A percentile compares a stretch with the other conserved stretches of the same genome.
Conservation (phyloP, 2,113 vertebrate species). For the Phalacrocorax carbo region DNA sequence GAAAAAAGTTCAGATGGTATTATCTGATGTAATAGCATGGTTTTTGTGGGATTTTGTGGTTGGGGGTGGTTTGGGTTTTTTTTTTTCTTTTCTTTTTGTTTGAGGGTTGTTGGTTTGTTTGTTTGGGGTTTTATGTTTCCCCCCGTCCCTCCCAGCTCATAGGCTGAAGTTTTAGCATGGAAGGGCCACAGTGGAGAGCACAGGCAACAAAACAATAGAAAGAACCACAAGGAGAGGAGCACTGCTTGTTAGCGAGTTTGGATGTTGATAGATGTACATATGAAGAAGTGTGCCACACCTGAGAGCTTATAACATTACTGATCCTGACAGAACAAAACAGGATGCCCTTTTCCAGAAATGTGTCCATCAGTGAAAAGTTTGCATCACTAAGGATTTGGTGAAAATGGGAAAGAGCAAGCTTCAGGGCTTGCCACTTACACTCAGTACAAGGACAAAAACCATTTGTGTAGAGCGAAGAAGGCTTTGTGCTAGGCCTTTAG, state of each 20-base stretch:
- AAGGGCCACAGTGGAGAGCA: background rate
- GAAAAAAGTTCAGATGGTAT: background rate
- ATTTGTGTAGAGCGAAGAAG: background rate
- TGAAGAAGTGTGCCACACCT: background rate
- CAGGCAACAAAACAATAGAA: background rate
- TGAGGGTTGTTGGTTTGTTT: too few species aligned
- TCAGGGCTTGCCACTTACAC: background rate
- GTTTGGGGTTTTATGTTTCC: too few species aligned
- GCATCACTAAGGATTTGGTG: background rate
- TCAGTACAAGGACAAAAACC: background rate
- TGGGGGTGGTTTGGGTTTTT: too few species aligned
- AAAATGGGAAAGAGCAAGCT: background rate
- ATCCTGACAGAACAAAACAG: background rate
- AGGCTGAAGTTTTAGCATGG: background rate
- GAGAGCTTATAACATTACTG: background rate
- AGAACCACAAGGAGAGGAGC: background rate
- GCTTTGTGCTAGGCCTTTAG: background rate
- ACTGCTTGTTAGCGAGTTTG: background rate
- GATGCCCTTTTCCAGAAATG: background rate
- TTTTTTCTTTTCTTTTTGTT: background rate
- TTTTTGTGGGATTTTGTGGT: background rate
- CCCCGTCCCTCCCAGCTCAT: rapidly evolving
- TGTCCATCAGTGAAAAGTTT: background rate
- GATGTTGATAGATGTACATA: too few species aligned
- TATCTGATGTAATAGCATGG: background rate